Percentiles rank a stretch among this genome's conserved stretches.
These are phyloP conservation scores for Watsonalla binaria DNA, from an alignment of 2,888 invertebrate genomes.

Conservation along the genomic window DNA sequence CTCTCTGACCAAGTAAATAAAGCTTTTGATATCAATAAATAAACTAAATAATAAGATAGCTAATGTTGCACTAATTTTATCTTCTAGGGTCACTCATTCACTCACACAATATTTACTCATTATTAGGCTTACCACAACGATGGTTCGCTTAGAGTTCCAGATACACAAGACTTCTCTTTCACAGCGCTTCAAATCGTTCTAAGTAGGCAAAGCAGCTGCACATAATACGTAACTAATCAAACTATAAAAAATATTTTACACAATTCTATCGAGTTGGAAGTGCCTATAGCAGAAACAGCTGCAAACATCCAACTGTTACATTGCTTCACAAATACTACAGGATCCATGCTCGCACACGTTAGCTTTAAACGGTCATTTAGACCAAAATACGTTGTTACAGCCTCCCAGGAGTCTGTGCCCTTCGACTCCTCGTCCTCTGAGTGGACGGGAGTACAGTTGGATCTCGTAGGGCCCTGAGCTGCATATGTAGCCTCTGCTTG, in stretches of 20 bases:
- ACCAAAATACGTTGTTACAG: constrained; percentile 20
- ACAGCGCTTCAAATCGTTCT: background rate
- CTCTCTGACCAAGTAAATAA: no score
- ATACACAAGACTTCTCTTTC: no score
- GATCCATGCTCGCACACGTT: constrained; percentile 4
- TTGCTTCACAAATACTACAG: background rate
- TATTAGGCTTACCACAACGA: no score
- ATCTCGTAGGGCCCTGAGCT: constrained; percentile 85
- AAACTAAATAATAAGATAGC: no score
- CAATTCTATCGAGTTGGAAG: background rate
- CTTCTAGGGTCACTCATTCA: no score
- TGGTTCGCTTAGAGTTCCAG: no score
- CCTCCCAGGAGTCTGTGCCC: constrained; percentile 26
- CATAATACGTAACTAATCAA: background rate
- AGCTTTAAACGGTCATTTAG: constrained; percentile 13
- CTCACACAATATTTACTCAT: no score
- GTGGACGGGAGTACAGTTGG: constrained; percentile 46
- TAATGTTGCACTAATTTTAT: no score
- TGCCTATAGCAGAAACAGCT: background rate
- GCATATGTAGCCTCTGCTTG: constrained; percentile 89
- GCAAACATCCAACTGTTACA: background rate
- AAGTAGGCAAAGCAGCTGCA: background rate
- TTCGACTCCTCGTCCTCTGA: constrained; percentile 32
- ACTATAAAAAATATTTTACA: background rate
- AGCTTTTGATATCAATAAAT: no score